These are phyloP conservation scores for Hypercompe scribonia DNA, from an alignment of 2,888 invertebrate species.

Conservation along the genomic window DNA sequence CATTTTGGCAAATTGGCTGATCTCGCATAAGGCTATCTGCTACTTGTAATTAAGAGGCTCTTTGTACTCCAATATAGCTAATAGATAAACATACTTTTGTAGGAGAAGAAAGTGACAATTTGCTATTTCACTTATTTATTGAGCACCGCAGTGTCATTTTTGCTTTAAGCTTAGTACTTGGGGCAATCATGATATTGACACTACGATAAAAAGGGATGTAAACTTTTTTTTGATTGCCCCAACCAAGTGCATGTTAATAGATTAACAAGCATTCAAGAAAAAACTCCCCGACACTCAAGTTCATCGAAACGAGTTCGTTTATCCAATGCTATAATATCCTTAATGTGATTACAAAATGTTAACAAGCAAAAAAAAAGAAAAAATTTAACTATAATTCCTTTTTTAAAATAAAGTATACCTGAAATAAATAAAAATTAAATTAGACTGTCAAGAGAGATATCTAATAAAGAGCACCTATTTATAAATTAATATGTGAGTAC, in stretches of 20 bases:
- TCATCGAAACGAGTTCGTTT: not conserved
- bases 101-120: slow-evolving; percentile 23
- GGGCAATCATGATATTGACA: not conserved
- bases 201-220: not conserved
- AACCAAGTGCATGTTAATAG: not conserved
- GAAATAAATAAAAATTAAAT: slow-evolving; percentile 32
- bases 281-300: too few relatives aligned
- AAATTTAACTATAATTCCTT: not conserved
- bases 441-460: slow-evolving; percentile 41
- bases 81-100: slow-evolving; percentile 45
- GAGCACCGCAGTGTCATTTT: not conserved
- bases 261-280: not conserved
- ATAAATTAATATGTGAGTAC: slow-evolving; percentile 48
- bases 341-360: not conserved
- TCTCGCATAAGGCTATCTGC: slow-evolving; percentile 62
- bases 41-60: slow-evolving; percentile 64
- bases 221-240: not conserved
- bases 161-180: not conserved
- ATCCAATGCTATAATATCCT: not conserved
- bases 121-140: not conserved
- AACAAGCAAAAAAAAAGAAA: not conserved
- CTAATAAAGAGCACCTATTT: slow-evolving; percentile 48
- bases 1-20: slow-evolving; percentile 85
- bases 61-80: slow-evolving; percentile 51
- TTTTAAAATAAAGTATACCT: slow-evolving; percentile 11